Conservation (phyloP, 2,797 vertebrate species). For the Furcifer pardalis region DNA sequence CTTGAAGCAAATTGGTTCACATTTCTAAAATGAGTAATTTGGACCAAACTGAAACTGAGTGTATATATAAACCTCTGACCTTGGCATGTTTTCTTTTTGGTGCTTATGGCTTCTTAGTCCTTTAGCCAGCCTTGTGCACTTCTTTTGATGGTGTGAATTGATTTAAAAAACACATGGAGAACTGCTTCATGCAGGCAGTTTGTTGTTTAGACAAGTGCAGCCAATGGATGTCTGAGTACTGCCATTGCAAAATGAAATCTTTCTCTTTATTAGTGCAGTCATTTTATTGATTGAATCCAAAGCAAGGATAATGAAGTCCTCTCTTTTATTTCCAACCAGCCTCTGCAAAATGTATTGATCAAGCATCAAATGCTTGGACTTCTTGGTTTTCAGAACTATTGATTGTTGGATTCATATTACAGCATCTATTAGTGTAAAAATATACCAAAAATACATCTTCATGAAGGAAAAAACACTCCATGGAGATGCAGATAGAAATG, state of each 20-base stretch:
- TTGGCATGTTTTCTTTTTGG: neutral
- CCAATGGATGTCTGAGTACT: slow-evolving; percentile 17
- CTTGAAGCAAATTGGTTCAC: too few species aligned
- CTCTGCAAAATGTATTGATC: slow-evolving; percentile 24
- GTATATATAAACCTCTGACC: too few species aligned
- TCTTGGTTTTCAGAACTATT: slow-evolving; percentile 15
- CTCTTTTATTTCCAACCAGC: slow-evolving; percentile 25
- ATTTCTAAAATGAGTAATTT: too few species aligned
- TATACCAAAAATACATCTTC: neutral
- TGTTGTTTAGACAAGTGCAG: slow-evolving; percentile 28
- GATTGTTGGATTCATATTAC: neutral
- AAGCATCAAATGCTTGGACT: slow-evolving; percentile 10
- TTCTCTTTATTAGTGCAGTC: slow-evolving; percentile 8
- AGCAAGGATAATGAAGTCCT: slow-evolving; percentile 46
- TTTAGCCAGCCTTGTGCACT: slow-evolving; percentile 21
- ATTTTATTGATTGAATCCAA: slow-evolving; percentile 44
- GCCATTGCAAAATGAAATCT: slow-evolving; percentile 1
- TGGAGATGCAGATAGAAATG: neutral
- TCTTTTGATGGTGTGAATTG: slow-evolving; percentile 19
- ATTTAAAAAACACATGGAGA: neutral
- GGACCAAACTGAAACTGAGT: too few species aligned
- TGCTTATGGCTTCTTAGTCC: slow-evolving; percentile 9
- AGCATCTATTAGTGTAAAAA: neutral
- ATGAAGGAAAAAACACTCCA: neutral
- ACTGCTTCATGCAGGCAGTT: neutral